phyloP scores from a whole-genome alignment of 2,888 invertebrate species.

The Orchesella flavescens region DNA sequence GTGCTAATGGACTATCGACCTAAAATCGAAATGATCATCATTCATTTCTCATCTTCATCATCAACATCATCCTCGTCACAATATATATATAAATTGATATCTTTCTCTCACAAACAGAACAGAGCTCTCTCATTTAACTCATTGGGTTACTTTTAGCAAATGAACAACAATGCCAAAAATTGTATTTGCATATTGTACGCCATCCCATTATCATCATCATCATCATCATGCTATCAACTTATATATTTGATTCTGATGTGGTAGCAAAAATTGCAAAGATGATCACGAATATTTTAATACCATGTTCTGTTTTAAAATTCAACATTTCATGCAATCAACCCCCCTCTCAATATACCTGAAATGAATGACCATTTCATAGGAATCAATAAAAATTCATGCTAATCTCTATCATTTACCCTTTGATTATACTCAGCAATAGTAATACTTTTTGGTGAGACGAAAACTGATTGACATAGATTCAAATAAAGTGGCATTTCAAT shows the following conservation, averaged over 20 bases:
- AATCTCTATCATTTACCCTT: conserved; percentile 49
- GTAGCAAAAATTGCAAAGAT: conserved; percentile 32
- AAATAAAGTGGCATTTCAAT: conserved; percentile 59
- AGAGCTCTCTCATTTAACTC: conserved; percentile 26
- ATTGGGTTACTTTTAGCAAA: conserved; percentile 40
- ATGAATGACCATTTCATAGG: conserved; percentile 19
- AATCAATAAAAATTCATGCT: conserved; percentile 48
- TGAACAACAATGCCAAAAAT: conserved; percentile 41
- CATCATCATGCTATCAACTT: background rate
- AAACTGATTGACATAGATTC: conserved; percentile 60
- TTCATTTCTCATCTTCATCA: conserved; percentile 52
- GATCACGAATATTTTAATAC: conserved; percentile 49
- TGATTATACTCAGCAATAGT: conserved; percentile 26
- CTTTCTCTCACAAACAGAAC: no score
- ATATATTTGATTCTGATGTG: background rate
- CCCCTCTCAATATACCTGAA: conserved; percentile 1
- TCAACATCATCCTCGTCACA: conserved; percentile 6
- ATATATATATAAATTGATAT: no score
- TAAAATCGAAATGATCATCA: conserved; percentile 59
- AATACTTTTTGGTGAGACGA: conserved; percentile 48
- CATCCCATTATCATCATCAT: conserved; percentile 1
- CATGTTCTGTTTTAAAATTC: conserved; percentile 44
- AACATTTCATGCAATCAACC: conserved; percentile 39
- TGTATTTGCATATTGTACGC: conserved; percentile 30
- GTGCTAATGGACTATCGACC: conserved; percentile 64